Conservation (phyloP, 2,113 vertebrate species). For the Mystacornis crossleyi region DNA sequence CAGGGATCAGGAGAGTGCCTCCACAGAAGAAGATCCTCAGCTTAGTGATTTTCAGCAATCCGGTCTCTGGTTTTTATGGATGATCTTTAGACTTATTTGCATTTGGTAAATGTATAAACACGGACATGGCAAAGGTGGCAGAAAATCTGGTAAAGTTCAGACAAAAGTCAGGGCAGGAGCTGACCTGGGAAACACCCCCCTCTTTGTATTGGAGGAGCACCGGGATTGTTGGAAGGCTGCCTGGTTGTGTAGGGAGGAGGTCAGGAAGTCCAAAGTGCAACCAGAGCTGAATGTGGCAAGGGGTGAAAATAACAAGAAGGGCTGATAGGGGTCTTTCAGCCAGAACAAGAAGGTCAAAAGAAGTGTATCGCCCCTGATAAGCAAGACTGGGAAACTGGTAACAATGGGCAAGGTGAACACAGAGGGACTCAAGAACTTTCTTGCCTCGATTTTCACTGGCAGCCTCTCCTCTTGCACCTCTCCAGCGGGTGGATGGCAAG, state of each 20-base stretch:
- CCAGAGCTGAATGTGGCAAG: not conserved
- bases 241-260: not conserved
- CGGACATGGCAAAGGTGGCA: rapidly evolving
- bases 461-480: not conserved
- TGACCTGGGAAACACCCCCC: not conserved
- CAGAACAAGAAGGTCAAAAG: not conserved
- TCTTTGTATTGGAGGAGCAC: not conserved
- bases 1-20: not conserved
- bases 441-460: not conserved
- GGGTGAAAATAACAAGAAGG: not conserved
- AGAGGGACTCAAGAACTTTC: not conserved
- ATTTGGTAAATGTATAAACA: not conserved
- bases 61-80: not conserved
- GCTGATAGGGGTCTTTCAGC: rapidly evolving
- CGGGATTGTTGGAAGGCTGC: not conserved
- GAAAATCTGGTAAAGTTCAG: not conserved
- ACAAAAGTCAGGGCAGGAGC: rapidly evolving
- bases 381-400: not conserved
- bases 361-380: too few relatives aligned
- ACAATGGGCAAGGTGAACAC: not conserved
- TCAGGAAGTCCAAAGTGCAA: not conserved
- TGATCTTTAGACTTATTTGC: not conserved
- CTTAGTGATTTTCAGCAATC: rapidly evolving
- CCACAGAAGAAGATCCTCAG: too few relatives aligned
- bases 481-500: rapidly evolving